Evolutionary conservation across 1,140 invertebrate species (phyloP), one percentile per base, ranked within the genome.

Genomic region (Polypedilum vanderplanki): DNA sequence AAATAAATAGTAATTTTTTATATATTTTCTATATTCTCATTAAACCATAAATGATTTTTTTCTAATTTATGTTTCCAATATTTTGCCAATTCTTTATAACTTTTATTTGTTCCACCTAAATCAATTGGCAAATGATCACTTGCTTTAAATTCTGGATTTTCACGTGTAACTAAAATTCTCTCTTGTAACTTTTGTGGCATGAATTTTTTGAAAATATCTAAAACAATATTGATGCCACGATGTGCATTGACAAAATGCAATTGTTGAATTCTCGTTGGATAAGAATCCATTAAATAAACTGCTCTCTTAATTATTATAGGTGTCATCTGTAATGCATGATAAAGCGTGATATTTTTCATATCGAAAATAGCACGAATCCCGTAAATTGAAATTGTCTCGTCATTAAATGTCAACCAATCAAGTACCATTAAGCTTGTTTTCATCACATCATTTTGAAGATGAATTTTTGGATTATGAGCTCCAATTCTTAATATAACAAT

Each of bases 201-300:
- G 77, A 93, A 93, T 75, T 80, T 85, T 80, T 87, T 88, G 75
- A 92, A 88, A 9, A 93, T 85, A 73, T 87, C 88, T 22, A 93
- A 81, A 4, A 93, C 82, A 5, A 89, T 82, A 78, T 91, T 90
- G 15, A 92, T 85, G 77, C 91, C 86, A 1, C 79, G 77, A 0
- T 90, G 90, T 1, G 89, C 85, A 80, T 93, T 91, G 1, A 92
- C 83, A 78, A 91, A 92, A 77, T 92, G 87, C 24, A 92, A 80
- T 0, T 87, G 83, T 78, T 89, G 88, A 15, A 90, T 86, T 77
- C 90, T 85, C 8, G 88, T 84, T 7, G 91, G 90, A 79, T 92
- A 92, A 41, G 88, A 87, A 82, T 89, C 88, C 89, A 88, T 90
- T 5, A 87, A 83, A 74, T 87, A 84, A 0, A 90, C 88, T 7